Percentiles rank a stretch among this genome's conserved stretches.
Evolutionary conservation across 2,888 invertebrate species (phyloP).

Genomic region (Hetaerina titia): DNA sequence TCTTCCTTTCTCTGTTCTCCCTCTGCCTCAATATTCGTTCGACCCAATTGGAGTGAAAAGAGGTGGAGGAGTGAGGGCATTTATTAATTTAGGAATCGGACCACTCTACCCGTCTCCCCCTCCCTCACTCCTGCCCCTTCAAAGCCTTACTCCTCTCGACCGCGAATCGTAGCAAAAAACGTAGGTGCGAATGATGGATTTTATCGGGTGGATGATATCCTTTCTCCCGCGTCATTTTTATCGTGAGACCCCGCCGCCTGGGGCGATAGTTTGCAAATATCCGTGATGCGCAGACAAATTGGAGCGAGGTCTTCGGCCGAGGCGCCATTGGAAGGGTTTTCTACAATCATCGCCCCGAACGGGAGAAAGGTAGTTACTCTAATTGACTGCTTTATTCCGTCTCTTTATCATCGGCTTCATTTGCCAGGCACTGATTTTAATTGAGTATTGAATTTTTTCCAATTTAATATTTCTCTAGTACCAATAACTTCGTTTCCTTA

Average conservation of each 20-base stretch:
- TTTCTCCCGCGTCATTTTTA: neutral
- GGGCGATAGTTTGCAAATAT: neutral
- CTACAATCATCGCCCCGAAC: neutral
- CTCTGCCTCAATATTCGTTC: neutral
- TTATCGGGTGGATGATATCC: neutral
- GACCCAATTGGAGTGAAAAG: neutral
- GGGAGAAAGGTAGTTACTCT: neutral
- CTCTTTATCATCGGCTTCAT: neutral
- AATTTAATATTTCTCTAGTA: neutral
- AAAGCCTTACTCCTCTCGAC: neutral
- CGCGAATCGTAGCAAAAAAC: neutral
- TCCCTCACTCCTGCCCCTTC: neutral
- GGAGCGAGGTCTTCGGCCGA: neutral
- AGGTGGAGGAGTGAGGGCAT: neutral
- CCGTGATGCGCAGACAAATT: conserved; percentile 12
- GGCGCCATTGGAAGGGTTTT: neutral
- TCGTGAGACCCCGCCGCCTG: neutral
- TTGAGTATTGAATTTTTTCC: neutral
- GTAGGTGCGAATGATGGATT: neutral
- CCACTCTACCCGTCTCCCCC: neutral
- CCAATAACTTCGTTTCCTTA: neutral
- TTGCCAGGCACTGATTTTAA: neutral
- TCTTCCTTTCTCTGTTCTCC: neutral
- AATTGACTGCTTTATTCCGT: neutral
- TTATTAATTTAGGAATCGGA: neutral